A percentile compares a stretch with the other conserved stretches of the same genome.
phyloP scores from a whole-genome alignment of 35 echinoderm and acorn worm genomes.

The Chiridota heheva region DNA sequence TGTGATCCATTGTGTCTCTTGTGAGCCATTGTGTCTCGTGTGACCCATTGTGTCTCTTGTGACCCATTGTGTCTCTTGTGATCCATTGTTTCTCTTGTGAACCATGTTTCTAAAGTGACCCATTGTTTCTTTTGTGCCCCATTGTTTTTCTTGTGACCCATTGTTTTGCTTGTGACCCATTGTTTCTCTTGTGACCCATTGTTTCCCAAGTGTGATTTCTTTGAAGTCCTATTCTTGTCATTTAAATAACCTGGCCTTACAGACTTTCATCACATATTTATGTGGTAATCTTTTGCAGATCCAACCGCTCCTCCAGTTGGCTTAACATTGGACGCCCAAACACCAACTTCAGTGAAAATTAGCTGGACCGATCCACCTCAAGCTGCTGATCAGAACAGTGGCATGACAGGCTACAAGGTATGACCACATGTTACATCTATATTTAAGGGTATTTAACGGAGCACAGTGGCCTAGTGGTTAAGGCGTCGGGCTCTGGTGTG shows the following conservation, averaged over 20 bases:
- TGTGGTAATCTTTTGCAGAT: background rate
- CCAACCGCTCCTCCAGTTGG: constrained; percentile 12
- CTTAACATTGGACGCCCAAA: background rate
- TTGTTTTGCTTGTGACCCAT: background rate
- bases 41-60: background rate
- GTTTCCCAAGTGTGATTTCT: background rate
- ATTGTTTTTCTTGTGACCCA: background rate
- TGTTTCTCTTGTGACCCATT: background rate
- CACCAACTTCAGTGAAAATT: background rate
- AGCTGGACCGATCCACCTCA: constrained; percentile 23
- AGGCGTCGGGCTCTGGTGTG: too few relatives aligned
- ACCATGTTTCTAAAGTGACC: too few relatives aligned
- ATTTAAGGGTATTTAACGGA: too few relatives aligned
- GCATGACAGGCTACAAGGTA: constrained; percentile 7
- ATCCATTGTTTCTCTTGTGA: too few relatives aligned
- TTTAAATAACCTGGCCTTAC: too few relatives aligned
- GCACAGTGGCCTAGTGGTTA: too few relatives aligned
- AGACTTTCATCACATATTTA: too few relatives aligned
- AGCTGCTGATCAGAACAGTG: background rate
- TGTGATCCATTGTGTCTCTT: background rate
- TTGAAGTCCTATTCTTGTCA: too few relatives aligned
- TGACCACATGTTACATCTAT: background rate
- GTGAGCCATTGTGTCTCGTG: background rate
- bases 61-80: too few relatives aligned
- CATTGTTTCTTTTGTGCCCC: background rate